Evolutionary conservation across 2,888 invertebrate genomes (phyloP), one percentile per base, ranked within the genome.

Genomic region (Lamellibrachia columna): DNA sequence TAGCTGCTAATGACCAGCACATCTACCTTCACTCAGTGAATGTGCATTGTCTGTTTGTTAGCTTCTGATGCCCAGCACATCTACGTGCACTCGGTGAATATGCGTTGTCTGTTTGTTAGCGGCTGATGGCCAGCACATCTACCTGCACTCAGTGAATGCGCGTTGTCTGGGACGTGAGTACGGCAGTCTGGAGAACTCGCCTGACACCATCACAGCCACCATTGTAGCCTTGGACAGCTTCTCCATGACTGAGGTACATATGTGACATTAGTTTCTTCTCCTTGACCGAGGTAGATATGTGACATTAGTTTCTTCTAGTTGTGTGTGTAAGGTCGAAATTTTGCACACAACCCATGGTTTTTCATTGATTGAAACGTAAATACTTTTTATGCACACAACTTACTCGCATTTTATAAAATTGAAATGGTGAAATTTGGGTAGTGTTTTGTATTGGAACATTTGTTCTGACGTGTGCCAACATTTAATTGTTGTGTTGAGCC

Each of bases 41-140:
- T 40, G 40, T 40, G 40, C 40, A 40, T 40, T 40, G 40, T 40
- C 40, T 40, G 40, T 40, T 40, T 40, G 40, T 40, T 40, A 40
- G 40, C 40, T 40, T 40, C 40, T 40, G 40, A 40, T 40, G 40
- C 40, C 40, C 15, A 22, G 75, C n/a, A 22, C n/a, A 4, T 6
- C 4, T 60, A 90, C 52, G 22, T 90, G 22, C 15, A 9, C 52
- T 15, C 15, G 52, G 15, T 52, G 28, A 91, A 11, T 52, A 6
- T 91, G 11, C 75, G 6, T 15, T 91, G 60, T 90, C 28, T 93
- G 93, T 90, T 92, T 93, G 97, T 94, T 96, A 98, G 98, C 98
- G 94, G 97, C 97, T 91, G 98, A 99, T 96, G 99, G 99, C 0
- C 99, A 99, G 96, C 98, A 98, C 96, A 97, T 99, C 92, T 99